Evolutionary conservation across 2,113 vertebrate species (phyloP).

Genomic region (Takifugu flavidus): DNA sequence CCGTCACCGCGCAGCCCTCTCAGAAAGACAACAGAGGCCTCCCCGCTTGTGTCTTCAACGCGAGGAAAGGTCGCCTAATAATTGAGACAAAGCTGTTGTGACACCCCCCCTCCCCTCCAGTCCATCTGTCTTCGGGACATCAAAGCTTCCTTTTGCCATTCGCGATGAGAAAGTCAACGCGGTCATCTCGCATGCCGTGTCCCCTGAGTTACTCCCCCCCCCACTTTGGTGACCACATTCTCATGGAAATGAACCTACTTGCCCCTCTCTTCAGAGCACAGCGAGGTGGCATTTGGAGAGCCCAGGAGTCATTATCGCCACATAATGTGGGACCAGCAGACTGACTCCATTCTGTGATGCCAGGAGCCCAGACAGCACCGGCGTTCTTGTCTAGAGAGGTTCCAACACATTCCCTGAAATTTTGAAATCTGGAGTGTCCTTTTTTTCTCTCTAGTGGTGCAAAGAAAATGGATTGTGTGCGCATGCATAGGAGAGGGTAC

Average conservation of each 20-base stretch:
- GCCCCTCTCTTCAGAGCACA: conserved; percentile 72
- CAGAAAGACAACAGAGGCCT: conserved; percentile 52
- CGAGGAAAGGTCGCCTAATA: conserved; percentile 76
- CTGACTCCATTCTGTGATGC: conserved; percentile 63
- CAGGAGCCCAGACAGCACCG: conserved; percentile 38
- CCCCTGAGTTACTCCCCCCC: conserved; percentile 51
- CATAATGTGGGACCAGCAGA: conserved; percentile 62
- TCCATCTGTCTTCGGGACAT: conserved; percentile 76
- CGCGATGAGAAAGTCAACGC: conserved; percentile 67
- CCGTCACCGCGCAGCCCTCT: conserved; percentile 45
- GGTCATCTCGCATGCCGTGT: conserved; percentile 67
- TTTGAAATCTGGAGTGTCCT: conserved; percentile 47
- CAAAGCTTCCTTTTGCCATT: conserved; percentile 71
- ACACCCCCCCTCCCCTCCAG: conserved; percentile 29
- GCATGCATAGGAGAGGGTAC: conserved; percentile 15
- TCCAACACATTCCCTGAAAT: conserved; percentile 43
- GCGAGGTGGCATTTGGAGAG: conserved; percentile 75
- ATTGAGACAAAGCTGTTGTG: conserved; percentile 76
- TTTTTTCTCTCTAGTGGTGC: conserved; percentile 27
- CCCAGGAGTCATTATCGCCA: conserved; percentile 79
- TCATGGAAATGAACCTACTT: conserved; percentile 80
- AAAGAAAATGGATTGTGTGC: conserved; percentile 47
- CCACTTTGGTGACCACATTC: conserved; percentile 70
- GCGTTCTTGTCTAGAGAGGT: conserved; percentile 44
- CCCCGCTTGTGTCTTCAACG: conserved; percentile 59